These are phyloP conservation scores for Bombus confusus DNA, from an alignment of 1,140 invertebrate genomes.

Conservation along the genomic window DNA sequence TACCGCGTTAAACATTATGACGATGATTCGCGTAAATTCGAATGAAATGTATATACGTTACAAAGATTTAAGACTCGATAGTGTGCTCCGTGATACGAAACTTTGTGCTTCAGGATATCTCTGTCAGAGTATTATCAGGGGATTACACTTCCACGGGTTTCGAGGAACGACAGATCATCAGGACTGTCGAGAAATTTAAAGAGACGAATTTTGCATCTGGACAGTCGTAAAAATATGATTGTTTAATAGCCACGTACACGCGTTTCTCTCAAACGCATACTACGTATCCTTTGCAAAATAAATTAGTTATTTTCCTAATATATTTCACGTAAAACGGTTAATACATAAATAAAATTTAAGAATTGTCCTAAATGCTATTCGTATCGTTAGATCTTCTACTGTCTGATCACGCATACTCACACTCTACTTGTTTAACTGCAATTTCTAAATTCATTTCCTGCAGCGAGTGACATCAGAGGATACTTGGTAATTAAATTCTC, in stretches of 20 bases:
- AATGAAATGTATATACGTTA: background rate
- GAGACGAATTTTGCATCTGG: background rate
- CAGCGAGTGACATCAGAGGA: background rate
- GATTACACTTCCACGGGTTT: slow-evolving; percentile 29
- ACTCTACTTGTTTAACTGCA: background rate
- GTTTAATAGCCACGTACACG: background rate
- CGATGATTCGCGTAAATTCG: background rate
- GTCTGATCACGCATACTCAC: background rate
- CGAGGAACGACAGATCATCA: slow-evolving; percentile 6
- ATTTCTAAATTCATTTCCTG: background rate
- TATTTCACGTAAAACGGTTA: background rate
- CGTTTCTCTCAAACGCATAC: background rate
- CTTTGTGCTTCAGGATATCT: slow-evolving; percentile 8
- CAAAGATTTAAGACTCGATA: background rate
- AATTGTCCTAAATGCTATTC: background rate
- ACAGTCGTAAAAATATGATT: background rate
- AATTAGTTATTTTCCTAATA: background rate
- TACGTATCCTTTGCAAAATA: background rate
- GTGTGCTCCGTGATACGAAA: background rate
- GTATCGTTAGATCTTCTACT: background rate
- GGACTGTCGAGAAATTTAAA: slow-evolving; percentile 10
- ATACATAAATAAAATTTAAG: background rate
- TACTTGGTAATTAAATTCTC: background rate
- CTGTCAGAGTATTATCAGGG: slow-evolving; percentile 41
- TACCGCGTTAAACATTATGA: background rate